Conservation (phyloP, 2,797 vertebrate species). For the Valencia hispanica region DNA sequence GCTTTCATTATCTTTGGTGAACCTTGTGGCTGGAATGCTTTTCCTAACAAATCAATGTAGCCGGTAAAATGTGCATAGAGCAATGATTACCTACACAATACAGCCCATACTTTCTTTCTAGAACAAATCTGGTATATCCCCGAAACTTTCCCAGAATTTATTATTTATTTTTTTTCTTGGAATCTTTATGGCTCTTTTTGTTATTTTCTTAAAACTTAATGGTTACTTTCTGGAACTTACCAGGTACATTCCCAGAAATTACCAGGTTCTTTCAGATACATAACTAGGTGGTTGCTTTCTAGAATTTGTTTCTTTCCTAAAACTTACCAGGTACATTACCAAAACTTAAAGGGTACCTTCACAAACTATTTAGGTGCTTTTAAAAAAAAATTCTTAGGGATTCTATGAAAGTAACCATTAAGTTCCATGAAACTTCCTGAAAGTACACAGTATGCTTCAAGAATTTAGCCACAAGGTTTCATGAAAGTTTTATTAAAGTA, state of each 20-base stretch:
- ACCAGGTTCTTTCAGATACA: not conserved
- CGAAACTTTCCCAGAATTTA: not conserved
- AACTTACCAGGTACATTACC: not conserved
- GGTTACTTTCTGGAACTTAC: not conserved
- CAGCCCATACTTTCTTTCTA: not conserved
- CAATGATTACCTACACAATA: not conserved
- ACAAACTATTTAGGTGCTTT: not conserved
- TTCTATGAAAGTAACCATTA: not conserved
- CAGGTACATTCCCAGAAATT: not conserved
- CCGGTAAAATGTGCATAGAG: not conserved
- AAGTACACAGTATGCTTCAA: not conserved
- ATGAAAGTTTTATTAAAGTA: not conserved
- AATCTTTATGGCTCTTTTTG: not conserved
- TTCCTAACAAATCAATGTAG: conserved; percentile 6
- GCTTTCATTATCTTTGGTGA: conserved; percentile 17
- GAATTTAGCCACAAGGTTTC: not conserved
- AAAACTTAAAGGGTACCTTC: not conserved
- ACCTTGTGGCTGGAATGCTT: not conserved
- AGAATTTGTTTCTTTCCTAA: not conserved
- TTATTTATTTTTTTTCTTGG: not conserved
- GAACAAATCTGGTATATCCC: not conserved
- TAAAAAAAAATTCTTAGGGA: too few relatives aligned
- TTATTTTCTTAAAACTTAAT: not conserved
- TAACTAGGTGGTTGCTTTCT: not conserved
- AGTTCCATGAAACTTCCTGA: not conserved